These are phyloP conservation scores for Drepanosiphum platanoidis DNA, from an alignment of 2,888 invertebrate genomes.

Conservation along the genomic window DNA sequence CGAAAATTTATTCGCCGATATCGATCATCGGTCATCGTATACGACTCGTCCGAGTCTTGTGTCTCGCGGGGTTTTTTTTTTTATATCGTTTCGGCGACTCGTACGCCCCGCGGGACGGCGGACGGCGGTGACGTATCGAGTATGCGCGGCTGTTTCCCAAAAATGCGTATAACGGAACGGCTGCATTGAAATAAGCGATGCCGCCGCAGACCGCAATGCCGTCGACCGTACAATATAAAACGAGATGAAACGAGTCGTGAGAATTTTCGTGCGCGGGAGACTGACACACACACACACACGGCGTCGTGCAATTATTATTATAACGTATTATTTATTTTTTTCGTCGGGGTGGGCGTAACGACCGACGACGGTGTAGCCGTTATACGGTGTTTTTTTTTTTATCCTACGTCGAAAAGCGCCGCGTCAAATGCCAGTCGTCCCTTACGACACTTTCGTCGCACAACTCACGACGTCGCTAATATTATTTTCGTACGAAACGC, in stretches of 20 bases:
- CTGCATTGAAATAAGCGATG: neutral
- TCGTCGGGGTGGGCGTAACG: neutral
- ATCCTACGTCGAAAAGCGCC: neutral
- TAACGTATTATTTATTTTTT: neutral
- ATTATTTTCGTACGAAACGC: neutral
- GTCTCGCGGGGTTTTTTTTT: no score
- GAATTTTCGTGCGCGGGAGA: conserved; percentile 11
- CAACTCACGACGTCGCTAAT: no score
- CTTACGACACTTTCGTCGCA: neutral
- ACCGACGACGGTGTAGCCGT: neutral
- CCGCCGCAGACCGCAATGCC: neutral
- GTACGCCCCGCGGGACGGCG: neutral
- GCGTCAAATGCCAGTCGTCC: neutral
- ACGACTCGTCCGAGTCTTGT: no score
- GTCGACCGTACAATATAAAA: neutral
- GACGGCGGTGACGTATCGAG: neutral
- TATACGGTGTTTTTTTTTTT: neutral
- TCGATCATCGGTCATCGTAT: no score
- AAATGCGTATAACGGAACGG: conserved; percentile 20
- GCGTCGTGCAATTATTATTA: conserved; percentile 16
- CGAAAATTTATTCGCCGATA: no score
- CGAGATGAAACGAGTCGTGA: conserved; percentile 26
- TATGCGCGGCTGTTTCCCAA: neutral
- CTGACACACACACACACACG: neutral
- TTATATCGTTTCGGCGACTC: no score